Percentiles rank a stretch among this genome's conserved stretches.
Conservation (phyloP, 2,113 vertebrate genomes). For the Etheostoma cragini region DNA sequence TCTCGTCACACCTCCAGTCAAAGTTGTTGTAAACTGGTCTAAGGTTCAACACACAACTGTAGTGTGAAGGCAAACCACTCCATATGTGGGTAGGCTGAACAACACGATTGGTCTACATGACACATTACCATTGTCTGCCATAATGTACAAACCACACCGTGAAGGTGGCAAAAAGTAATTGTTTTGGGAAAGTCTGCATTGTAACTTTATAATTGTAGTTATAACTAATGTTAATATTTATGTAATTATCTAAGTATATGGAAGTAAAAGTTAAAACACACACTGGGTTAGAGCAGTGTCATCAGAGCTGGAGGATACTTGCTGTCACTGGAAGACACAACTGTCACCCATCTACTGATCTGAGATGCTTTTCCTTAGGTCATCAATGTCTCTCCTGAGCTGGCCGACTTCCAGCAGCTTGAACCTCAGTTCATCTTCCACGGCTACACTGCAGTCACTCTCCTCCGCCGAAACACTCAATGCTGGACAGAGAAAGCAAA, state of each 20-base stretch:
- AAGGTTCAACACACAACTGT: not conserved
- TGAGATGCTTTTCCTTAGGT: slow-evolving; percentile 90
- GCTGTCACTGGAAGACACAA: slow-evolving; percentile 85
- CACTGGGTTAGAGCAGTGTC: not conserved
- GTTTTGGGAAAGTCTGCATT: not conserved
- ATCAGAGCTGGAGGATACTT: not conserved
- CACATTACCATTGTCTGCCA: not conserved
- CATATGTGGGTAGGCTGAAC: not conserved
- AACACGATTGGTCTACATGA: not conserved
- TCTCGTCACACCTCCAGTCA: too few species aligned
- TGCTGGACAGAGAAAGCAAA: slow-evolving; percentile 73
- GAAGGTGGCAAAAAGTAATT: not conserved
- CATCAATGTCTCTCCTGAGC: slow-evolving; percentile 92
- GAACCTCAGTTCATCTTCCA: slow-evolving; percentile 85
- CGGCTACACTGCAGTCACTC: slow-evolving; percentile 80
- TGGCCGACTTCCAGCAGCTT: slow-evolving; percentile 89
- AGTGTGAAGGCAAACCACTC: not conserved
- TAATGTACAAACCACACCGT: not conserved
- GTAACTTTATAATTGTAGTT: not conserved
- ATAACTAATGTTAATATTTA: too few species aligned
- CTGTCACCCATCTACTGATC: slow-evolving; percentile 94
- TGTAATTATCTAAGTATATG: too few species aligned
- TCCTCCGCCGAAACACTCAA: slow-evolving; percentile 89
- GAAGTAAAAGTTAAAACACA: not conserved
- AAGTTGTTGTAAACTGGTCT: too few species aligned